phyloP scores from a whole-genome alignment of 2,797 vertebrate species.

The Thalassophryne amazonica region DNA sequence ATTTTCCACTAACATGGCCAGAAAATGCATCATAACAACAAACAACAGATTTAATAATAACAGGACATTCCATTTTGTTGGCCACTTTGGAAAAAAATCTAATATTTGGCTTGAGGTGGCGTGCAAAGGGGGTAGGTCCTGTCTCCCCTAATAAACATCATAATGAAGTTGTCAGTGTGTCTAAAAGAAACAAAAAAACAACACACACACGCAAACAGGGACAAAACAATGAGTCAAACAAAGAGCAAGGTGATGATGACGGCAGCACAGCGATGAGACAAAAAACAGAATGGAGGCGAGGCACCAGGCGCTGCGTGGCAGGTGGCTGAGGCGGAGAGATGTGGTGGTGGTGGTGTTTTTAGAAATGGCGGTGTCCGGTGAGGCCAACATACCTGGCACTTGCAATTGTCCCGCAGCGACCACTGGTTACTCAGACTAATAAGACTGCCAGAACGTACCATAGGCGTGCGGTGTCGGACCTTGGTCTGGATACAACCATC shows the following conservation, averaged over 20 bases:
- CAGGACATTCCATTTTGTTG: too few relatives aligned
- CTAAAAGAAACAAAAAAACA: not conserved
- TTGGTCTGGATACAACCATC: conserved; percentile 96
- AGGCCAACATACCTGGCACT: conserved; percentile 73
- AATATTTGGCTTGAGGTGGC: too few relatives aligned
- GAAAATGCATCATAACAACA: too few relatives aligned
- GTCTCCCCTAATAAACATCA: too few relatives aligned
- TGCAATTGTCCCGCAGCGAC: conserved; percentile 78
- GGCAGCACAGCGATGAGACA: conserved; percentile 22
- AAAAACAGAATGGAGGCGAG: conserved; percentile 35
- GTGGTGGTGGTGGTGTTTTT: conserved; percentile 1
- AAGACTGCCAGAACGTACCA: conserved; percentile 91
- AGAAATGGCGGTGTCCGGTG: conserved; percentile 6
- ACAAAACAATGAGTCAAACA: not conserved
- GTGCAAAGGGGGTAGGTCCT: too few relatives aligned
- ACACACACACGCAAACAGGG: not conserved
- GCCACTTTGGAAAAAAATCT: too few relatives aligned
- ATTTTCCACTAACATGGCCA: too few relatives aligned
- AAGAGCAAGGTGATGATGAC: conserved; percentile 4
- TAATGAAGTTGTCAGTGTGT: too few relatives aligned
- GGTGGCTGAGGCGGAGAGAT: conserved; percentile 47
- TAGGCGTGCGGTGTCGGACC: conserved; percentile 96
- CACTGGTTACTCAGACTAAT: conserved; percentile 83
- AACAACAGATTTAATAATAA: too few relatives aligned
- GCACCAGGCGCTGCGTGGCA: conserved; percentile 35